Base-by-base conservation (phyloP, 2,888 invertebrate species). In the Eutolmus rufibarbis region DNA sequence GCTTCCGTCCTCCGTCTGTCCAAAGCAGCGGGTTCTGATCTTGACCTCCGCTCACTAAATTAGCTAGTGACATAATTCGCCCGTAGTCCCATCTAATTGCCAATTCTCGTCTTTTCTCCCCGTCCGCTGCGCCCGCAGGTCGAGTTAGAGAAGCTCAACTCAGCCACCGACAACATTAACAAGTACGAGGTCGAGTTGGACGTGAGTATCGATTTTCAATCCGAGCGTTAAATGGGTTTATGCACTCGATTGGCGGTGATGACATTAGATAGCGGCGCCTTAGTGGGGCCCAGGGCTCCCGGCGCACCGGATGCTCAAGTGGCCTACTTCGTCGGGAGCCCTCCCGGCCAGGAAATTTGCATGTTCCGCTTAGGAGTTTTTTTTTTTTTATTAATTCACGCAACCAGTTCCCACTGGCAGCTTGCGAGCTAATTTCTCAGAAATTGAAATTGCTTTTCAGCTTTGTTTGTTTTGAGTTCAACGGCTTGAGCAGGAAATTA, bases 151-250 rank as follows among this genome's bases (percentile, higher is more conserved):
- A 95, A 96, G 91, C 94, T 98, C 88, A 98, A 98, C 92, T 96
- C 96, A 90, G 96, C 97, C 37, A 98, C 98, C 86, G 97, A 98
- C 94, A 97, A 97, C 92, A 98, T 98, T 90, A 98, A 98, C 93
- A 95, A 96, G 90, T 94, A 97, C 89, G 98, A 98, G 93, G 96
- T 97, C 89, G 97, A 97, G 92, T 93, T 98, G 90, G 98, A 98
- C 92, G 95, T 95, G 92, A 94, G 92, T 92, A 57, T 84, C 82
- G 82, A 86, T 86, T 85, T 87, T 87, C 74, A 57, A 82, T 77
- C 74, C 14, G 57, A 74, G 43, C 14, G 14, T 12, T 46, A 46
- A 46, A 86, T 57, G 31, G 57, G 78, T 86, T 85, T 43, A 85
- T 85, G 74, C 46, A 85, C 85, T 14, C 16, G 85, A 85, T 82